phyloP scores from a whole-genome alignment of 2,888 invertebrate species.

The Chrysopilus asiliformis region DNA sequence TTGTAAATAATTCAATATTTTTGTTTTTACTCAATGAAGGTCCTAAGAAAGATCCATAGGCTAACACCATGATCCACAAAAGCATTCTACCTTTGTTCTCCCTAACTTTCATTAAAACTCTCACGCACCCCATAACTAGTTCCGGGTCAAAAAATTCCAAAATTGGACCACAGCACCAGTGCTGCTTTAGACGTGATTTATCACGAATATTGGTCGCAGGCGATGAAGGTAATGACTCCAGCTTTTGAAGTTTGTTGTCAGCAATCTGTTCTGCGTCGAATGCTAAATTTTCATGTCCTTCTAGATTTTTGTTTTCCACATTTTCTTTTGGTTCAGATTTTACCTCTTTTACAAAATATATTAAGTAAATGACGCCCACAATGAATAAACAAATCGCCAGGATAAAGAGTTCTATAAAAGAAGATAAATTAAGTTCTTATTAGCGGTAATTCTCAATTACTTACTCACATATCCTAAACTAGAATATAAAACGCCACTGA shows the following conservation, averaged over 20 bases:
- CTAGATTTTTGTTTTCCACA: slow-evolving; percentile 4
- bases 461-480: slow-evolving; percentile 30
- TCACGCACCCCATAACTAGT: slow-evolving; percentile 27
- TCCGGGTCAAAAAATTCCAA: slow-evolving; percentile 32
- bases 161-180: no score
- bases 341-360: slow-evolving; percentile 28
- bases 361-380: slow-evolving; percentile 29
- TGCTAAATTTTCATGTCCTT: slow-evolving; percentile 13
- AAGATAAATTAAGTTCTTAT: neutral
- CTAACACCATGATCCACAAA: slow-evolving; percentile 24
- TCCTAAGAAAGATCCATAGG: slow-evolving; percentile 29
- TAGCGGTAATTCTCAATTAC: slow-evolving; percentile 12
- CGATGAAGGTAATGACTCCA: neutral
- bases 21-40: slow-evolving; percentile 21
- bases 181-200: slow-evolving; percentile 5
- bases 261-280: slow-evolving; percentile 9
- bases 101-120: slow-evolving; percentile 28
- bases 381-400: slow-evolving; percentile 28
- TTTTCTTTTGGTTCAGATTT: slow-evolving; percentile 9
- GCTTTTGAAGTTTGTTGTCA: neutral
- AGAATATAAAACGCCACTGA: slow-evolving; percentile 28
- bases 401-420: slow-evolving; percentile 27
- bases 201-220: slow-evolving; percentile 1
- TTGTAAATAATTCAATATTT: neutral
- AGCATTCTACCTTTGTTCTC: slow-evolving; percentile 26